These are phyloP conservation scores for Vulpes vulpes DNA, from an alignment of 2,113 vertebrate genomes.

Conservation along the genomic window DNA sequence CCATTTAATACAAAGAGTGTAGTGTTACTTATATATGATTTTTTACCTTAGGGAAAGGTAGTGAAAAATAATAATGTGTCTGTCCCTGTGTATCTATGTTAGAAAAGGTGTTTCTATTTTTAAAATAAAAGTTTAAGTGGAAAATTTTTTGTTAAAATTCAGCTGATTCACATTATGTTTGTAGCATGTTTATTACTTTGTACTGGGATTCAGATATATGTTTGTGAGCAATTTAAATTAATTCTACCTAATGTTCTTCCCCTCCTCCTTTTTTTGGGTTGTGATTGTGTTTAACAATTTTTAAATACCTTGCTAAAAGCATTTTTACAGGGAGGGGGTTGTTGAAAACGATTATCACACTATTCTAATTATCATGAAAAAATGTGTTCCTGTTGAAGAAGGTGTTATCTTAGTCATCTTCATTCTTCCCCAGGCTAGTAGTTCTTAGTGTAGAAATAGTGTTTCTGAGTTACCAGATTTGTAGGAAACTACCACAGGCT, in stretches of 20 bases:
- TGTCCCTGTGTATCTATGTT: slow-evolving; percentile 13
- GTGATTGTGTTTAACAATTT: slow-evolving; percentile 7
- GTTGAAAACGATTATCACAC: slow-evolving; percentile 40
- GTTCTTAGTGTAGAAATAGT: slow-evolving; percentile 15
- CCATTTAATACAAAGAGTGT: slow-evolving; percentile 19
- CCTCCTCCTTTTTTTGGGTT: not conserved
- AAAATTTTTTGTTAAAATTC: slow-evolving; percentile 51
- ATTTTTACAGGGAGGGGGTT: not conserved
- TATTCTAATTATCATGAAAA: slow-evolving; percentile 6
- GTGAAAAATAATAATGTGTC: not conserved
- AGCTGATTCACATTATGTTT: slow-evolving; percentile 25
- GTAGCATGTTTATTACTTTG: slow-evolving; percentile 63
- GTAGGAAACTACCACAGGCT: not conserved
- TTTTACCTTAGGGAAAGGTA: not conserved
- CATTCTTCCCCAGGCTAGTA: not conserved
- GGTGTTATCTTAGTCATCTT: not conserved
- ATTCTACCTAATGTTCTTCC: slow-evolving; percentile 23
- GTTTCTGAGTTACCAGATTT: slow-evolving; percentile 52
- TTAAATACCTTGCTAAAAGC: slow-evolving; percentile 52
- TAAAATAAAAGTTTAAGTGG: slow-evolving; percentile 52
- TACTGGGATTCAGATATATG: not conserved
- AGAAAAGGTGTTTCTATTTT: not conserved
- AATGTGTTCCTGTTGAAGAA: not conserved
- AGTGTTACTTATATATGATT: not conserved
- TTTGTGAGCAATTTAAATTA: slow-evolving; percentile 58